phyloP scores from a whole-genome alignment of 2,113 vertebrate species.

The Chroicocephalus ridibundus region DNA sequence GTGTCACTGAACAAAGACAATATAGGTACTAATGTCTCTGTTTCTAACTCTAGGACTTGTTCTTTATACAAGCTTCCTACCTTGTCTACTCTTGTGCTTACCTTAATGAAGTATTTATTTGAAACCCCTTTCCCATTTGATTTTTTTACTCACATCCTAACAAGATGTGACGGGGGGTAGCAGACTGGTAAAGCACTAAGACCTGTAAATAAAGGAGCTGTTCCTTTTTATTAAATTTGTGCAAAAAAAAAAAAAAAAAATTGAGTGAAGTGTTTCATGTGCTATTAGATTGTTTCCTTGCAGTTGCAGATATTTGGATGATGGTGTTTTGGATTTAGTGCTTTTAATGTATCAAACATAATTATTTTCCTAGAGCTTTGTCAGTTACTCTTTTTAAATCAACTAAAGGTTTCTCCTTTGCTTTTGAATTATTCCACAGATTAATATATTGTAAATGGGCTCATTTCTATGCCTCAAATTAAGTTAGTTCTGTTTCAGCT shows the following conservation, averaged over 20 bases:
- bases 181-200: background rate
- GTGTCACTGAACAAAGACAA: background rate
- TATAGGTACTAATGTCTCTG: background rate
- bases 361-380: background rate
- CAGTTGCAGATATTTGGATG: background rate
- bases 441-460: conserved; percentile 45
- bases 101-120: background rate
- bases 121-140: background rate
- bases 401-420: background rate
- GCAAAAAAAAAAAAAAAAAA: background rate
- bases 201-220: conserved; percentile 17
- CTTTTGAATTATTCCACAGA: conserved; percentile 33
- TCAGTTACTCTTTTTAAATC: background rate
- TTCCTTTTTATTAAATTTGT: background rate
- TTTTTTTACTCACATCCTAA: background rate
- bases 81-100: background rate
- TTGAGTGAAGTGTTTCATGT: background rate
- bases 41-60: background rate
- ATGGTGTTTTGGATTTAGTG: background rate
- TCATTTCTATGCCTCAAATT: conserved; percentile 30
- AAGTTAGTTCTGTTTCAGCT: conserved; percentile 22
- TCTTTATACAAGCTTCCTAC: background rate
- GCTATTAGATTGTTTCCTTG: background rate
- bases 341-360: background rate
- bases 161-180: background rate